Evolutionary conservation across 2,888 invertebrate species (phyloP), one percentile per base, ranked within the genome.

Genomic region (Crioceris asparagi): DNA sequence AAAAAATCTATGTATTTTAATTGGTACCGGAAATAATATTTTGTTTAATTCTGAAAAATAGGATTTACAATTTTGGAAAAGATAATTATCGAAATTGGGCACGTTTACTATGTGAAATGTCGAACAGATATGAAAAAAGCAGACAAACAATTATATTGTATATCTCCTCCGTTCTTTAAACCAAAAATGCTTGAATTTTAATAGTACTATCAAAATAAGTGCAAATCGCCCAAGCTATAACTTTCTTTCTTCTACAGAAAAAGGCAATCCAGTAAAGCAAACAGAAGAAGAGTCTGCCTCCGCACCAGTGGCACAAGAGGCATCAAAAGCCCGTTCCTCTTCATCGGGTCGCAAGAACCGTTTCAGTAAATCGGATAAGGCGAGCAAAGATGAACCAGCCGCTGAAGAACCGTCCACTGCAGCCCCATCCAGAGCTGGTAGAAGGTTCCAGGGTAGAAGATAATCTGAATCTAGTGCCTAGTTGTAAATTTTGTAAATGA

Each of bases 401-500:
- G 45, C 50, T 1, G 50, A 52, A 8, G 45, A 49, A 11, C 27
- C 41, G 5, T 38, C 49, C 3, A 44, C 55, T 3, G 46, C 55
- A 1, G 48, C 56, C 8, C 52, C 62, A 3, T 52, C 53, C 15
- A 56, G 62, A 49, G 50, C 60, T 18, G 61, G 59, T 17, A 53
- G 65, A 38, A 51, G 62, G 51, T 64, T 62, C 51, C 51, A 46
- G 32, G 40, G 50, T 38, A 59, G 60, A 47, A 60, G 56, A 43
- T 62, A 60, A 52, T 35, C 10, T 21, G 8, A 33, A 38, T 38
- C n/a, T n/a, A n/a, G n/a, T n/a, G n/a, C n/a, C n/a, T n/a, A n/a
- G n/a, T n/a, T n/a, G n/a, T n/a, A n/a, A n/a, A n/a, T n/a, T n/a
- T n/a, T n/a, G n/a, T n/a, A n/a, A n/a, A n/a, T n/a, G n/a, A n/a